A percentile compares a stretch with the other conserved stretches of the same genome.
Conservation (phyloP, 2,797 vertebrate genomes). For the Xiphophorus birchmanni region DNA sequence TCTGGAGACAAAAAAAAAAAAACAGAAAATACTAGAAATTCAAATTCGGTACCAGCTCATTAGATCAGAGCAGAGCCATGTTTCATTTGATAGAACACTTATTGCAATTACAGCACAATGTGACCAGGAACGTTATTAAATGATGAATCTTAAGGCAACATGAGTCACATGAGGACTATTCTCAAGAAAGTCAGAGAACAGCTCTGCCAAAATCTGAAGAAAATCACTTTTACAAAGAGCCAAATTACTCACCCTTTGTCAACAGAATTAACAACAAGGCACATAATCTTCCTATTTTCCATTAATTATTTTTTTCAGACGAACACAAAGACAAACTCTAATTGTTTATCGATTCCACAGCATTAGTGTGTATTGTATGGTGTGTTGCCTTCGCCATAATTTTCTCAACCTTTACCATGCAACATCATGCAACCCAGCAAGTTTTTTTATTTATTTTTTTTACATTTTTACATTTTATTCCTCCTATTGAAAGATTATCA, state of each 20-base stretch:
- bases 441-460: neutral
- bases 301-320: neutral
- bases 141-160: neutral
- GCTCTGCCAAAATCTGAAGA: neutral
- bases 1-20: too few species aligned
- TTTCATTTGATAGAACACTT: neutral
- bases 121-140: neutral
- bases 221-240: neutral
- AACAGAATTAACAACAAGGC: neutral
- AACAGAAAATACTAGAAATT: neutral
- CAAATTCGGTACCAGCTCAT: neutral
- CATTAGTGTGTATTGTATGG: neutral
- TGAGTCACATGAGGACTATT: neutral
- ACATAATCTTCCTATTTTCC: neutral
- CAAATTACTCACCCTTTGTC: neutral
- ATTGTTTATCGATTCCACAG: neutral
- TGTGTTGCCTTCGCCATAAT: neutral
- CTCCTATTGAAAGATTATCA: neutral
- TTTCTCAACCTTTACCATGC: neutral
- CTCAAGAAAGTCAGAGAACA: neutral
- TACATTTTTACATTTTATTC: too few species aligned
- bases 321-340: neutral
- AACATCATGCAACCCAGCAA: neutral
- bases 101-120: neutral
- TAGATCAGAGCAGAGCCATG: neutral